Evolutionary conservation across 92 coral and sea anemone species (phyloP).

Genomic region (Chrysogorgia sp.): DNA sequence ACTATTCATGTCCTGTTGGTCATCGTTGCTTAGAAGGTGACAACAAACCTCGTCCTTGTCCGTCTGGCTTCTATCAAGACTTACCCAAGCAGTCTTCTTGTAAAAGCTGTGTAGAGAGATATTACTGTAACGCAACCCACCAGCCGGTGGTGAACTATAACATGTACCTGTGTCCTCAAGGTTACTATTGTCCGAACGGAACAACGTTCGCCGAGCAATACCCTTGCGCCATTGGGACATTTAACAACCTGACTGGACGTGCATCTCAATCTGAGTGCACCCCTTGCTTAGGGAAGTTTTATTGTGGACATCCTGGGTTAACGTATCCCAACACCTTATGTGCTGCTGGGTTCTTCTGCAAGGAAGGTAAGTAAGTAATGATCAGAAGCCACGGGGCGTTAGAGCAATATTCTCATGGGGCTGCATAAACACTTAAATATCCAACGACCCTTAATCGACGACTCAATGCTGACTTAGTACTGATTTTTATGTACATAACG

Average conservation of each 20-base stretch:
- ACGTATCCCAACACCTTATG: constrained; percentile 78
- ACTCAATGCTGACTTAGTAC: too few relatives aligned
- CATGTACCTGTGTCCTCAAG: constrained; percentile 73
- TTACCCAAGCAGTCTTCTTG: constrained; percentile 66
- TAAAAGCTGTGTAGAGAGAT: constrained; percentile 76
- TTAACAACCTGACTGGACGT: constrained; percentile 81
- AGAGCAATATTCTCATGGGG: too few relatives aligned
- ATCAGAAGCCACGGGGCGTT: neutral
- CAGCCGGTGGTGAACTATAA: constrained; percentile 77
- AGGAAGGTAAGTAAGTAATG: constrained; percentile 61
- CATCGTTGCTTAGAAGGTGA: constrained; percentile 72
- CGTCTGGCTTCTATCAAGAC: constrained; percentile 86
- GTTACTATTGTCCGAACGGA: constrained; percentile 83
- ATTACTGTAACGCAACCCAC: constrained; percentile 89
- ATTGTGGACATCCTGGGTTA: constrained; percentile 89
- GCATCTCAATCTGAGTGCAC: constrained; percentile 84
- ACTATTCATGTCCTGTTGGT: constrained; percentile 77
- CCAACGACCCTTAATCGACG: too few relatives aligned
- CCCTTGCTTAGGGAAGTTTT: constrained; percentile 76
- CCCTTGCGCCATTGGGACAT: constrained; percentile 90
- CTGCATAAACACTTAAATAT: too few relatives aligned
- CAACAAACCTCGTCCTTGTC: constrained; percentile 73
- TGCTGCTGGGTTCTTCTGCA: constrained; percentile 84
- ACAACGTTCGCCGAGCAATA: constrained; percentile 81
- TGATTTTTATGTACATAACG: too few relatives aligned